A percentile compares a stretch with the other conserved stretches of the same genome.
phyloP scores from a whole-genome alignment of 2,113 vertebrate genomes.

The Pangasianodon hypophthalmus region DNA sequence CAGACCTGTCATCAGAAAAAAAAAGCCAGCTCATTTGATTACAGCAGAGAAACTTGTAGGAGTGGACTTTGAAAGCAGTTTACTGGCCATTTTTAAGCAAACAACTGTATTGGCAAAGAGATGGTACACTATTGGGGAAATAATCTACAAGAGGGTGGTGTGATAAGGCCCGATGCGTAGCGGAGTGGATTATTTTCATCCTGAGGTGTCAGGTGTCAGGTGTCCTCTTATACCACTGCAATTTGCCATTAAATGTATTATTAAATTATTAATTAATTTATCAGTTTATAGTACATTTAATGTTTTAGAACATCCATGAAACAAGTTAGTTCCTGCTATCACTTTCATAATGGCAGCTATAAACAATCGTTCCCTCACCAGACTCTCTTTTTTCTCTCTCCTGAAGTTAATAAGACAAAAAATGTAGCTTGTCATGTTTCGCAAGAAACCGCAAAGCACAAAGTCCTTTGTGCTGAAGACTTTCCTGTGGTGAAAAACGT shows the following conservation, averaged over 20 bases:
- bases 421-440: not conserved
- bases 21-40: not conserved
- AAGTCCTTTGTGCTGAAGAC: not conserved
- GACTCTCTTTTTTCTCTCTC: not conserved
- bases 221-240: not conserved
- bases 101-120: constrained; percentile 1
- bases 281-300: not conserved
- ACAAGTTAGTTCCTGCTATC: not conserved
- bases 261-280: not conserved
- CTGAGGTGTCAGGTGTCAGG: not conserved
- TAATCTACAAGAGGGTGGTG: not conserved
- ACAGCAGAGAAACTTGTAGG: not conserved
- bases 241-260: not conserved
- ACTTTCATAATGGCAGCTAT: not conserved
- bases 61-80: not conserved
- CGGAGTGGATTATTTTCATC: not conserved
- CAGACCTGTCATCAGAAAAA: not conserved
- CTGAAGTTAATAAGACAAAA: not conserved
- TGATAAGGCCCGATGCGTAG: not conserved
- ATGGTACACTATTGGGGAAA: not conserved
- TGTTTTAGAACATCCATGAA: not conserved
- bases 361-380: not conserved
- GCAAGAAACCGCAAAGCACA: not conserved
- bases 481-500: not conserved
- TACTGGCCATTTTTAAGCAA: not conserved